Base-by-base conservation (phyloP, 92 coral and sea anemone genomes). In the Galaxea fascicularis region DNA sequence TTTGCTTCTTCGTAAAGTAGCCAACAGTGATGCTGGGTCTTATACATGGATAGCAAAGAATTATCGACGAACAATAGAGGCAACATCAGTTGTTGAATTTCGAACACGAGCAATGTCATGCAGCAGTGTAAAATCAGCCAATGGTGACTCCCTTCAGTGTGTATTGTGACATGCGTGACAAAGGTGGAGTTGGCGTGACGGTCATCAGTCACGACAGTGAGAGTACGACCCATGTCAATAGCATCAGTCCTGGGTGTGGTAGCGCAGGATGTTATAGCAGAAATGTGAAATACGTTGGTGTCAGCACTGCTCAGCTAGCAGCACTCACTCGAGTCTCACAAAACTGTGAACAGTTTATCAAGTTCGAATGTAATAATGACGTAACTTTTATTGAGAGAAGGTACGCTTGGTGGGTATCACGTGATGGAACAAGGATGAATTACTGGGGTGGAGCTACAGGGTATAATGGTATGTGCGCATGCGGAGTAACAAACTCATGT, bases 381-480 rank as follows among this genome's bases (percentile, higher is more conserved):
- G 27, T 68, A 4, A 15, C 15, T 18, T 78, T 84, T 44, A 41
- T 89, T 22, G 68, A 13, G 39, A 26, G 8, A 0, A 24, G 41
- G 3, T 31, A 46, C 45, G 88, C 83, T 0, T 91, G 91, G 91
- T 91, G 94, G 94, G 73, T 87, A 78, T 87, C 87, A 73, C 91
- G 94, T 71, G 76, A 91, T n/a, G 88, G 88, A 66, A 49, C 51
- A 25, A 58, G 54, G 65, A 89, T 86, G 85, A 86, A 70, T 18
- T 90, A 87, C 78, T 90, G 93, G 93, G 91, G 93, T 8, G 93
- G 91, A 73, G 91, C 91, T n/a, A 66, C 81, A 3, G 73, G 70
- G 10, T 31, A 68, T 12, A 78, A 81, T 24, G 49, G 41, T 17
- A 91, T 65, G 74, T 90, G 93, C 82, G 91, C 93, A 72, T 90